These are phyloP conservation scores for Pristionchus maxplancki DNA, from an alignment of 2,888 invertebrate genomes.

Conservation along the genomic window DNA sequence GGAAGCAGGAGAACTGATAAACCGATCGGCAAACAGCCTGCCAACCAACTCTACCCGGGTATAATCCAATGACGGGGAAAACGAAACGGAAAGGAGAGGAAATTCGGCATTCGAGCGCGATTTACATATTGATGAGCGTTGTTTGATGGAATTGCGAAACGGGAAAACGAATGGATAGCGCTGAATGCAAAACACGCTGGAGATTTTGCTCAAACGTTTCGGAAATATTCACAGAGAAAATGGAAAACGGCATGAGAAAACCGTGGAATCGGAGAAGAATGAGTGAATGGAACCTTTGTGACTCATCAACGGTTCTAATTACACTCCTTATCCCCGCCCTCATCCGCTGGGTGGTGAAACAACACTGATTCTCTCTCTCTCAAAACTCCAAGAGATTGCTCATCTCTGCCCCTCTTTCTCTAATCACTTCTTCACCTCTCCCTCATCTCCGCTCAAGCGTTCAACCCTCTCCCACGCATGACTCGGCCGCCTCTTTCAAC, in stretches of 20 bases:
- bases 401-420: neutral
- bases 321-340: constrained; percentile 8
- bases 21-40: neutral
- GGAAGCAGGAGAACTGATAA: neutral
- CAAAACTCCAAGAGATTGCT: neutral
- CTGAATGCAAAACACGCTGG: too few species aligned
- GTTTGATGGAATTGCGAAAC: neutral
- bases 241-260: too few species aligned
- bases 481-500: neutral
- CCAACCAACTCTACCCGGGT: neutral
- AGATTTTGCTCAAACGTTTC: too few species aligned
- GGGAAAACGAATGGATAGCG: neutral
- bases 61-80: neutral
- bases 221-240: too few species aligned
- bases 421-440: neutral
- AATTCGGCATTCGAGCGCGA: neutral
- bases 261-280: neutral
- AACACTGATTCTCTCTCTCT: neutral
- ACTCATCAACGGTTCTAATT: neutral
- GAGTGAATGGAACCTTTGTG: neutral
- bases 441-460: neutral
- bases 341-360: neutral
- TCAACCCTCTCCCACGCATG: neutral
- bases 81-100: neutral
- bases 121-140: constrained; percentile 13